Base-by-base conservation (phyloP, 2,888 invertebrate genomes). In the Formica aserva region DNA sequence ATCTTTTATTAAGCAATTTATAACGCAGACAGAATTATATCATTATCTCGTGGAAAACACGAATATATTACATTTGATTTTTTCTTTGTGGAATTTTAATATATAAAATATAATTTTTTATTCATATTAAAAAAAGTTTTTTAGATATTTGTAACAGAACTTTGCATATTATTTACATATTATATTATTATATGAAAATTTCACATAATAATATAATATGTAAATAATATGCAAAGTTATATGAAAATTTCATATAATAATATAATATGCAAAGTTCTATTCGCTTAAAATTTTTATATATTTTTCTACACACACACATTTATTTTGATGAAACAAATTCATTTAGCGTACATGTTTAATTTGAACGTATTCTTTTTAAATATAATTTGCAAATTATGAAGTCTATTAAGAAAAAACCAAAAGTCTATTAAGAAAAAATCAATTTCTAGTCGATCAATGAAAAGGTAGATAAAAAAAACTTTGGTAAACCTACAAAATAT, bases 201-300 rank as follows among this genome's bases (percentile, higher is more conserved):
- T 8, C 13, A 5, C 15, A 38, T 66, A 57, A 57, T 1, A 41
- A 69, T 29, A 32, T 41, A 15, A 45, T 8, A 41, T 22, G 22
- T 22, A 22, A 22, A 22, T 22, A 22, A 22, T 22, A 22, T 22
- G 22, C 22, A 22, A 22, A 22, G 22, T 35, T 35, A 35, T 35
- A 35, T 8, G 35, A 41, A 3, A 11, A 11, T 11, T 69, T 8
- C 13, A 5, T 22, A 38, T 66, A 57, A 57, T 2, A 41, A 69
- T 29, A 32, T 41, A 15, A 22, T 22, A 22, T 74, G 48, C 26
- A 74, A 80, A 80, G 48, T 62, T 80, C 26, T 9, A 72, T 26
- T 15, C 32, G 45, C 38, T 60, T 26, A 45, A 80, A 60, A 72
- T 74, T 80, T 72, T 78, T 45, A 60, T 35, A 45, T 32, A 48